Conservation (phyloP, 2,888 invertebrate genomes). For the Eupithecia inturbata region DNA sequence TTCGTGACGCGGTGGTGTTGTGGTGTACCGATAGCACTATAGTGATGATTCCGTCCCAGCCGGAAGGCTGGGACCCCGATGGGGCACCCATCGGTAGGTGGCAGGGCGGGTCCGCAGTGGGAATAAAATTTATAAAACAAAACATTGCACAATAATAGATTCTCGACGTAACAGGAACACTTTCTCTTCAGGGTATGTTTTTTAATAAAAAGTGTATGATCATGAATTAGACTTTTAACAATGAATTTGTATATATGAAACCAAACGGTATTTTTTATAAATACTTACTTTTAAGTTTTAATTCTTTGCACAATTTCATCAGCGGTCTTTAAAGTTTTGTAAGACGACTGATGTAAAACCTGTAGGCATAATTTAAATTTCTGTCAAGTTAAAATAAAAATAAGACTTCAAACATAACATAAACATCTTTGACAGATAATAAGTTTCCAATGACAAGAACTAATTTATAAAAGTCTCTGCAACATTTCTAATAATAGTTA, state of each 20-base stretch:
- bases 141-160: background rate
- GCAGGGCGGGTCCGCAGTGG: no score
- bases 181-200: no score
- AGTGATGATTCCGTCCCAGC: background rate
- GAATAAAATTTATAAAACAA: background rate
- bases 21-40: background rate
- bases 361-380: background rate
- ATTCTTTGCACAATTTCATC: background rate
- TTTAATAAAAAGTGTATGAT: no score
- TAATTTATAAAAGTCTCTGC: constrained; percentile 15
- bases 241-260: no score
- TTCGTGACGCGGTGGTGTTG: background rate
- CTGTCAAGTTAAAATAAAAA: background rate
- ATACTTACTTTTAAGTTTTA: no score
- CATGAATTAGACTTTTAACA: no score
- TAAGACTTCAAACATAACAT: background rate
- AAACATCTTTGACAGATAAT: background rate
- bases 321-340: background rate
- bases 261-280: no score
- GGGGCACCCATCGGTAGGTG: no score
- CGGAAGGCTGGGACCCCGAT: no score
- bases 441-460: constrained; percentile 20
- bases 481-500: constrained; percentile 21
- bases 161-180: no score
- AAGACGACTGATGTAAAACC: no score